Base-by-base conservation (phyloP, 1,140 invertebrate species). In the Drosophila burlai region DNA sequence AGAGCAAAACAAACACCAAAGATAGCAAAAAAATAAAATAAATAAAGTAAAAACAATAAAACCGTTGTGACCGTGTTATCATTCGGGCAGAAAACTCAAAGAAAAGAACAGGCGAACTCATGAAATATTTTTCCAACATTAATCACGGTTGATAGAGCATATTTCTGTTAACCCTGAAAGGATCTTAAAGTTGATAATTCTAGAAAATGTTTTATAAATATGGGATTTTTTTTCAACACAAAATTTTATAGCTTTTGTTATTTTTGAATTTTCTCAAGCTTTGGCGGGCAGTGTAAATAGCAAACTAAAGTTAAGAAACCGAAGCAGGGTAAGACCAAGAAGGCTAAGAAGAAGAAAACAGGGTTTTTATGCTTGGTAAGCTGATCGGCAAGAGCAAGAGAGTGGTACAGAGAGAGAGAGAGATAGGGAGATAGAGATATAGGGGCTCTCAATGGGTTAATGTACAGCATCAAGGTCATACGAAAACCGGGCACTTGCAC, bases 401-500 rank as follows among this genome's bases (percentile, higher is more conserved):
- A 34, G 57, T 11, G 43, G 42, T 43, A 18, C n/a, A 58, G 55
- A 34, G 13, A 67, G 61, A 38, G 46, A 63, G 61, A 43, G 46
- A 55, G 16, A 36, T 18, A 18, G 13, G n/a, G 64, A 29, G 18
- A 36, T 15, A 46, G 18, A 38, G 65, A 58, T 29, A 58, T 18
- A 21, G 43, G 42, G 82, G 76, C 80, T 75, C 81, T 89, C 83
- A 89, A 89, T 89, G 85, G 85, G 85, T 89, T 89, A 89, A 89
- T 89, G 85, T 90, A 84, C 85, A 89, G 71, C 81, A 85, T 85
- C 85, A 89, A 89, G 85, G 85, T 89, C 85, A 81, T 64, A 72
- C 47, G 71, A 73, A 83, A 78, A 66, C 83, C 69, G 59, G 76
- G 58, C 68, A 64, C 55, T 82, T 62, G 62, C 63, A 59, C 69